Evolutionary conservation across 35 echinoderm and acorn worm species (phyloP), one percentile per base, ranked within the genome.

Genomic region (Stichopus chloronotus): DNA sequence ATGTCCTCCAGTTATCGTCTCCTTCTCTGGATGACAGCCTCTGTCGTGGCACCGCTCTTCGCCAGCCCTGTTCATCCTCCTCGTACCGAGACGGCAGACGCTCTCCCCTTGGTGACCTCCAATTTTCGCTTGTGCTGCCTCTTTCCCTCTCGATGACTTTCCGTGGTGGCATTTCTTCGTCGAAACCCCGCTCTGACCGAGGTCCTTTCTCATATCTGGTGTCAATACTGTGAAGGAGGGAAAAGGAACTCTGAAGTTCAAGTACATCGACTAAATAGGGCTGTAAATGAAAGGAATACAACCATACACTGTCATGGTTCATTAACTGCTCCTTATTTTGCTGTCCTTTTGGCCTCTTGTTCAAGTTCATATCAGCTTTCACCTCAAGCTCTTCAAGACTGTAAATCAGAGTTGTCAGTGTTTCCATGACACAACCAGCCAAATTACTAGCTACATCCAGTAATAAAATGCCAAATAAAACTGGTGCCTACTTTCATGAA

Each of bases 121-220:
- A 99, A 78, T 99, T 99, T 25, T 99, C 97, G 58, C 95, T 99
- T 3, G 94, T 63, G 88, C 97, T 99, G 14, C 94, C 96, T n/a
- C 94, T 69, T 14, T 94, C 93, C 20, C 96, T 87, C 88, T 99
- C 97, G 56, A 99, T 91, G 77, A 90, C 79, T 58, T 95, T 96
- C 4, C 95, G 79, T 0, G 97, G 97, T 8, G 95, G 95, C 4
- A 87, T 91, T 5, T 94, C 57, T 19, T 96, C 95, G 19, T 99
- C 95, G 90, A 94, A 96, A 88, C 90, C 92, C 52, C 93, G 54
- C 17, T 91, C 90, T 16, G 88, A 60, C 7, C 96, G 85, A 78
- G 61, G 76, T 55, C 52, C 81, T 93, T 94, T 94, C 11, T 91
- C 93, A 52, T 94, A 94, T 17, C 87, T 69, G 43, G 60, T 90